Evolutionary conservation across 2,797 vertebrate species (phyloP), one percentile per base, ranked within the genome.

Genomic region (Danionella dracula): DNA sequence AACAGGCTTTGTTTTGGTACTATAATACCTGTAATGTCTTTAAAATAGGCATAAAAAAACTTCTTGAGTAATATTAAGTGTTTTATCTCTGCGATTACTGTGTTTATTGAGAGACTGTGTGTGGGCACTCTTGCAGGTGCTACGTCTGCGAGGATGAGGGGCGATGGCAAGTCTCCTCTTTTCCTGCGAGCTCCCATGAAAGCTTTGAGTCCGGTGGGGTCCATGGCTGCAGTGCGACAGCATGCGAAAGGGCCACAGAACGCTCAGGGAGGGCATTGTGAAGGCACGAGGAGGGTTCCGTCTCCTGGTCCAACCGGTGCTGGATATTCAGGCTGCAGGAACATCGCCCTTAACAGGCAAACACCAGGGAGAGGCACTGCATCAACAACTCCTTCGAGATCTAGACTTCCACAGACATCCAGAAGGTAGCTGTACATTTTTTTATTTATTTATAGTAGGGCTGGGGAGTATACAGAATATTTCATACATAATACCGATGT

Each of bases 101-200:
- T n/a, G n/a, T n/a, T n/a, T n/a, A n/a, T n/a, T n/a, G n/a, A n/a
- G n/a, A n/a, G n/a, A n/a, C n/a, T n/a, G n/a, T n/a, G 42, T 70
- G 9, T 42, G 23, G 49, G 20, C 54, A 37, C 37, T 69, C 29
- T 12, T 53, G 11, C 49, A 94, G 93, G 90, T 82, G 81, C 90
- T 78, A 66, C 87, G 19, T 81, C 82, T 76, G 84, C 83, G 73
- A 90, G 93, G 49, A 73, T 93, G 71, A 89, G 90, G 56, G 82
- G 83, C 71, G 89, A 73, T 0, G 88, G 85, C n/a, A 93, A 94
- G 77, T 87, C 87, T 20, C 86, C 90, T 5, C 80, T 94, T 6
- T 84, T 88, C 0, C 74, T 85, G 35, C 84, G 92, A 2, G 83
- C 89, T 49, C 89, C 92, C 0, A 78, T 92, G 16, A 97, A 95